Percentiles rank a stretch among this genome's conserved stretches.
phyloP scores from a whole-genome alignment of 2,797 vertebrate genomes.

The Lepilemur ruficaudatus region DNA sequence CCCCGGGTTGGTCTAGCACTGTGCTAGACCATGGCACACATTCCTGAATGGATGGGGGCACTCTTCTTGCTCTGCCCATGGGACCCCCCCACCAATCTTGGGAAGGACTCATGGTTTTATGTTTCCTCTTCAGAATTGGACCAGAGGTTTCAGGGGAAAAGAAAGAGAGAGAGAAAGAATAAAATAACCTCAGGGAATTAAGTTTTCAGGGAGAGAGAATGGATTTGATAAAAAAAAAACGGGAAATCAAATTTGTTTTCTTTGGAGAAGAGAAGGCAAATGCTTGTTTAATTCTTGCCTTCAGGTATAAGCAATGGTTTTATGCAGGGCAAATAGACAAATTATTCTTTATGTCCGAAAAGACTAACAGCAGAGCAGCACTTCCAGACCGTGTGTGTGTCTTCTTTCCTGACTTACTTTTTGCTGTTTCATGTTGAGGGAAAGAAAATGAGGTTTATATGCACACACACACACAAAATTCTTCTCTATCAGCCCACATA shows the following conservation, averaged over 20 bases:
- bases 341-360: conserved; percentile 34
- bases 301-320: not conserved
- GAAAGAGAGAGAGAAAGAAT: not conserved
- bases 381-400: not conserved
- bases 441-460: not conserved
- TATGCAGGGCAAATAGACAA: not conserved
- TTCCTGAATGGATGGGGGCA: not conserved
- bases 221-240: not conserved
- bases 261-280: conserved; percentile 19
- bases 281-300: not conserved
- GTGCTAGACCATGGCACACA: not conserved
- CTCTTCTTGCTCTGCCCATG: not conserved
- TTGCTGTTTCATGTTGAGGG: not conserved
- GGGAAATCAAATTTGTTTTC: conserved; percentile 37
- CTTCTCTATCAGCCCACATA: too few relatives aligned
- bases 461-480: too few relatives aligned
- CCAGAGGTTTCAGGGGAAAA: not conserved
- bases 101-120: not conserved
- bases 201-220: not conserved
- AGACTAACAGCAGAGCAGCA: not conserved
- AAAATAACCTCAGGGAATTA: conserved; percentile 23
- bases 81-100: not conserved
- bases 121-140: not conserved
- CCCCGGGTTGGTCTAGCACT: not conserved
- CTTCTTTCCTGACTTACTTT: not conserved